phyloP scores from a whole-genome alignment of 2,113 vertebrate genomes.

The Barnardius zonarius region DNA sequence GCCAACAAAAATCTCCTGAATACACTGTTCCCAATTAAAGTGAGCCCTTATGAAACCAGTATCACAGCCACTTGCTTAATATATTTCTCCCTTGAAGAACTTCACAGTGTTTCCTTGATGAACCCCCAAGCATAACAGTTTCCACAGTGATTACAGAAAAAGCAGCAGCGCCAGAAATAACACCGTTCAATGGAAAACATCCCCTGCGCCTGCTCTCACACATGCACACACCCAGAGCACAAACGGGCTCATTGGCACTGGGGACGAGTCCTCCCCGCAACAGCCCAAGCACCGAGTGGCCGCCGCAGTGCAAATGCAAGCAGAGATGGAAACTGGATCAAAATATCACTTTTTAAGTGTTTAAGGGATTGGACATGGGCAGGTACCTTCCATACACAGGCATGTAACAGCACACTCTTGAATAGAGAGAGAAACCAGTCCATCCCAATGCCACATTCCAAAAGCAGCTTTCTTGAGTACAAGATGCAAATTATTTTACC shows the following conservation, averaged over 20 bases:
- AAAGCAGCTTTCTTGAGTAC: neutral
- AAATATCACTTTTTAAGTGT: neutral
- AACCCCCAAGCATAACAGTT: slow-evolving; percentile 56
- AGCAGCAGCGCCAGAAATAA: slow-evolving; percentile 53
- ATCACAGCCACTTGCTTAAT: neutral
- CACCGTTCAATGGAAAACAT: slow-evolving; percentile 39
- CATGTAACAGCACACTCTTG: too few relatives aligned
- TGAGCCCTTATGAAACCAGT: neutral
- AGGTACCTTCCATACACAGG: neutral
- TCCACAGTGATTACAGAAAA: slow-evolving; percentile 57
- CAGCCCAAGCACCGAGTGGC: neutral
- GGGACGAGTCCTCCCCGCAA: accelerated
- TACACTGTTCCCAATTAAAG: slow-evolving; percentile 4
- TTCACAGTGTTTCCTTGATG: slow-evolving; percentile 30
- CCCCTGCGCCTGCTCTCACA: neutral
- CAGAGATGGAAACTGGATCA: neutral
- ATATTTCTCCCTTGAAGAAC: slow-evolving; percentile 30
- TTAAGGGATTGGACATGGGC: neutral
- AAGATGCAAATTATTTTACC: neutral
- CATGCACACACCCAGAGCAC: neutral
- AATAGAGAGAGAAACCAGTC: accelerated
- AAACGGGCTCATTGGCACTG: neutral
- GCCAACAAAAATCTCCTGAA: neutral
- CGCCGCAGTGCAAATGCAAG: neutral
- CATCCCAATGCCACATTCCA: neutral